Evolutionary conservation across 2,797 vertebrate species (phyloP), one percentile per base, ranked within the genome.

Genomic region (Enteromius anoplus): DNA sequence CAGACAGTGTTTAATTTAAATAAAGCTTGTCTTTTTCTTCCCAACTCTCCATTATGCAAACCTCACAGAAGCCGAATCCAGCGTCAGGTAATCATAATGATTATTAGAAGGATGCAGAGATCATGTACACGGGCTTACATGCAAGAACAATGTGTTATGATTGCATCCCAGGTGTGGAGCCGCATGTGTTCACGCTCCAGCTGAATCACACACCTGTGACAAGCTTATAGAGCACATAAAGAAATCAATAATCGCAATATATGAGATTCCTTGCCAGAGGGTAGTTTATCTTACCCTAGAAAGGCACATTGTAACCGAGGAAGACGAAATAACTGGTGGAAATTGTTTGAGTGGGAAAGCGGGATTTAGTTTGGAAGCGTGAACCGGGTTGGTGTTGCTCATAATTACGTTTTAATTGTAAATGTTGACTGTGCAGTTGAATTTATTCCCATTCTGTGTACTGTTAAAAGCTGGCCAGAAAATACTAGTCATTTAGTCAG

Each of bases 211-310:
- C 81, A 82, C 80, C 60, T 75, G 71, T 53, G 58, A 65, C 80
- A 81, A 34, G 65, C 71, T 75, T 82, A 66, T 23, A 66, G 45
- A 53, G 42, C 14, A 47, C 55, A 72, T 45, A 4, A 32, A 64
- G 66, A 78, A 86, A 86, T 88, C 85, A 81, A 66, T 79, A 78
- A 55, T 42, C 68, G 8, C 53, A 77, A 72, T 79, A 86, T 75
- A 45, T 55, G 80, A 71, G 58, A 81, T 47, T 75, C 55, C 42
- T 64, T 62, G 9, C 5, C 32, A 45, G 53, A 40, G 65, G 71
- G 15, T 19, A 17, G 64, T 77, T 65, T 45, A 84, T 87, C 37
- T 26, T 79, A 23, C 70, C 45, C 12, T 65, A 76, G 75, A 34
- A 49, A 69, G 80, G 3, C 68, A 21, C 11, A 26, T 29, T n/a